Conservation (phyloP, 2,888 invertebrate species). For the Andrena camellia region DNA sequence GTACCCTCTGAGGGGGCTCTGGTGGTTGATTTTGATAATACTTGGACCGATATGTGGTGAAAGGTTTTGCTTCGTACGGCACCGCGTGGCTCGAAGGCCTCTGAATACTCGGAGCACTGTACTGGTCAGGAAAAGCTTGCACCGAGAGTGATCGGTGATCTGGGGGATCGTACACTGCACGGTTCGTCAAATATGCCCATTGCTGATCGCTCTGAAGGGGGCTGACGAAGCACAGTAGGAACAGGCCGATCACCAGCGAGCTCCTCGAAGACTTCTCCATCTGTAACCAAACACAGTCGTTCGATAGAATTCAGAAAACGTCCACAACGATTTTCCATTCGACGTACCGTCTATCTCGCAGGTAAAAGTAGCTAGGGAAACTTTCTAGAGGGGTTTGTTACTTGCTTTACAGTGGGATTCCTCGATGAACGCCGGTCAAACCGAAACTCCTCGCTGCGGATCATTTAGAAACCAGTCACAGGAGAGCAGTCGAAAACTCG, state of each 20-base stretch:
- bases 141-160: not conserved
- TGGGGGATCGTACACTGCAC: not conserved
- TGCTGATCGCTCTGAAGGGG: slow-evolving; percentile 54
- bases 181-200: slow-evolving; percentile 16
- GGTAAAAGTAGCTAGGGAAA: not conserved
- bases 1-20: not conserved
- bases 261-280: slow-evolving; percentile 61
- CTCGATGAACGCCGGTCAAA: not conserved
- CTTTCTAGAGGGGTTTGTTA: not conserved
- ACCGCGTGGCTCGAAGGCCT: not conserved
- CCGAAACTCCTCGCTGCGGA: not conserved
- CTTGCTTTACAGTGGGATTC: not conserved
- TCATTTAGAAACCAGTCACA: not conserved
- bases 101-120: not conserved
- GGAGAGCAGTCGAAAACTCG: not conserved
- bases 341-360: not conserved
- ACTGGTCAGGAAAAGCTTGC: not conserved
- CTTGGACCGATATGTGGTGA: not conserved
- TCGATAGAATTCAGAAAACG: not conserved
- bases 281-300: slow-evolving; percentile 58
- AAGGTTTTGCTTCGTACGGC: not conserved
- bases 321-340: not conserved
- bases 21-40: not conserved
- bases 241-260: slow-evolving; percentile 41
- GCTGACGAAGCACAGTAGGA: slow-evolving; percentile 49